These are phyloP conservation scores for Argyresthia goedartella DNA, from an alignment of 2,888 invertebrate species.

Conservation along the genomic window DNA sequence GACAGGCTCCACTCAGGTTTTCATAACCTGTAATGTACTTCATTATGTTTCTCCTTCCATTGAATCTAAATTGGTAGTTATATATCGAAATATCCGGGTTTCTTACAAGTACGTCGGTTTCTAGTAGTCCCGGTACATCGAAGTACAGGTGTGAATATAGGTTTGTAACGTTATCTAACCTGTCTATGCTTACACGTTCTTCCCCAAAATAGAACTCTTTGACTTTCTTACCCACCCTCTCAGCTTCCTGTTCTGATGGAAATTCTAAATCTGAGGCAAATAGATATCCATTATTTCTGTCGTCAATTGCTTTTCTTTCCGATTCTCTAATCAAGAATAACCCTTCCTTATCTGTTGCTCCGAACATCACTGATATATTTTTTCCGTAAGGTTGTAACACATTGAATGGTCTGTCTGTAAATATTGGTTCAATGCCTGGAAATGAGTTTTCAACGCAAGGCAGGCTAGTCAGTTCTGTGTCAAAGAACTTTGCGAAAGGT, in stretches of 20 bases:
- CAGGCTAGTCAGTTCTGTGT: constrained; percentile 42
- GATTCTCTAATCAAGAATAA: constrained; percentile 27
- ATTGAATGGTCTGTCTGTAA: constrained; percentile 48
- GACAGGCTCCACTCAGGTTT: constrained; percentile 37
- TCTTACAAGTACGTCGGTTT: constrained; percentile 27
- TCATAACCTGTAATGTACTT: constrained; percentile 30
- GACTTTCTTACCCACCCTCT: constrained; percentile 25
- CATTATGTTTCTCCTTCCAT: constrained; percentile 42
- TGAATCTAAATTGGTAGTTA: constrained; percentile 48
- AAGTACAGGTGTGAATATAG: constrained; percentile 53
- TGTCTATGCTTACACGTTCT: constrained; percentile 46
- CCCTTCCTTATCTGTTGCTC: constrained; percentile 48
- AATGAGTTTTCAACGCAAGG: constrained; percentile 49
- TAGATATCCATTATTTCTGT: constrained; percentile 35
- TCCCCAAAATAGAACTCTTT: constrained; percentile 53
- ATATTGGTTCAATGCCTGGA: constrained; percentile 34
- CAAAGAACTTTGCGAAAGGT: constrained; percentile 40
- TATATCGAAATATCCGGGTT: constrained; percentile 29
- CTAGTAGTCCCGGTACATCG: constrained; percentile 43
- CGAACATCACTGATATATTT: constrained; percentile 35
- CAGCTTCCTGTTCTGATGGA: constrained; percentile 32
- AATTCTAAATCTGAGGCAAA: constrained; percentile 53
- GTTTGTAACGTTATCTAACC: constrained; percentile 35
- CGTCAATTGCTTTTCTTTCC: constrained; percentile 20
- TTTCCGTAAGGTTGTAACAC: constrained; percentile 23